phyloP scores from a whole-genome alignment of 2,113 vertebrate genomes.

The Podarcis muralis region DNA sequence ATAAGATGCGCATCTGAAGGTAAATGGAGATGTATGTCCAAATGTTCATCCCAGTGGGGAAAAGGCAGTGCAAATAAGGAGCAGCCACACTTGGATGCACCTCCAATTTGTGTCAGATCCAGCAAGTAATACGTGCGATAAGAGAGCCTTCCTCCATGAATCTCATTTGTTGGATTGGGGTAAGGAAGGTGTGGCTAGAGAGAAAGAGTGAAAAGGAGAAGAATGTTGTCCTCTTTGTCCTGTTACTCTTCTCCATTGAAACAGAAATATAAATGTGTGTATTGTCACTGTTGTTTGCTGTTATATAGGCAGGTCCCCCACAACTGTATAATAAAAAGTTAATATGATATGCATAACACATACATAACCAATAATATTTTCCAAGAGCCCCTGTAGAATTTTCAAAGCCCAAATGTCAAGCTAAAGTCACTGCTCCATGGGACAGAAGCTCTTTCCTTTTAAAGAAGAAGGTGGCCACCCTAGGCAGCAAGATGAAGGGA shows the following conservation, averaged over 20 bases:
- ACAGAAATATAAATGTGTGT: too few relatives aligned
- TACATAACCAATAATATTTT: neutral
- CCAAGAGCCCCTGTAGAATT: neutral
- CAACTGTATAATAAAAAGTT: neutral
- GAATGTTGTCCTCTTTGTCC: neutral
- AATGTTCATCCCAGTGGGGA: neutral
- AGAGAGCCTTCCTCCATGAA: neutral
- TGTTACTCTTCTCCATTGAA: neutral
- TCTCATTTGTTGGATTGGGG: neutral
- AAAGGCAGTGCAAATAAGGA: neutral
- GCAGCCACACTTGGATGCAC: neutral
- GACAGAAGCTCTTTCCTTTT: neutral
- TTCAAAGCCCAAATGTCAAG: neutral
- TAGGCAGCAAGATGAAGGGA: neutral
- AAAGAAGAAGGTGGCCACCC: neutral
- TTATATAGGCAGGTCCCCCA: too few relatives aligned
- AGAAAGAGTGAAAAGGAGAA: neutral
- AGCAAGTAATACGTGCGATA: neutral
- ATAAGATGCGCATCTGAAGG: neutral
- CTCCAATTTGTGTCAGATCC: neutral
- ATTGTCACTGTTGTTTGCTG: too few relatives aligned
- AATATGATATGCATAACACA: neutral
- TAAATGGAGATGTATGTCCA: neutral
- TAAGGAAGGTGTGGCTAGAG: neutral
- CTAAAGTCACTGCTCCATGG: neutral